Evolutionary conservation across 2,797 vertebrate species (phyloP).

Genomic region (Iguana delicatissima): DNA sequence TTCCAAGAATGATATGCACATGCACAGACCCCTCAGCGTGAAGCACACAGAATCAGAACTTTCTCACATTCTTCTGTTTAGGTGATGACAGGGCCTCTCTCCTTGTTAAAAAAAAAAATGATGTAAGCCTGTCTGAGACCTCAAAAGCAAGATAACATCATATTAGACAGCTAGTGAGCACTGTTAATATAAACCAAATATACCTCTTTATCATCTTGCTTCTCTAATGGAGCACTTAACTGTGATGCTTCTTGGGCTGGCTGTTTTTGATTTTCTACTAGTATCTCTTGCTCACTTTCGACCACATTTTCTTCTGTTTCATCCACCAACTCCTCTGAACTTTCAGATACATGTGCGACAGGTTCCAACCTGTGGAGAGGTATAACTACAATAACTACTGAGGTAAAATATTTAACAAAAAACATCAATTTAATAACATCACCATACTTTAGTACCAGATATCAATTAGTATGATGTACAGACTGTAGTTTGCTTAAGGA

Average conservation of each 20-base stretch:
- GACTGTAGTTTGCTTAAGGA: too few relatives aligned
- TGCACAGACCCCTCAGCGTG: too few relatives aligned
- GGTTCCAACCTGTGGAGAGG: constrained; percentile 68
- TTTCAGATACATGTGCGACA: constrained; percentile 61
- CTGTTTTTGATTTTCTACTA: constrained; percentile 50
- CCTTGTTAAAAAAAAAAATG: background rate
- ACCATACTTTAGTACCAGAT: background rate
- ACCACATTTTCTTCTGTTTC: constrained; percentile 54
- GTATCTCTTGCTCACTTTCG: constrained; percentile 60
- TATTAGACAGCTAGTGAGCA: background rate
- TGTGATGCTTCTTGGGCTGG: constrained; percentile 49
- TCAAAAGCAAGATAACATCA: background rate
- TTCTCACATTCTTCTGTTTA: too few relatives aligned
- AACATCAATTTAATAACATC: too few relatives aligned
- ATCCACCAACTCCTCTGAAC: constrained; percentile 71
- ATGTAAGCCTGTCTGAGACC: background rate
- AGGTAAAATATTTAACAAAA: background rate
- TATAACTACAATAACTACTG: background rate
- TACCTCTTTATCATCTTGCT: constrained; percentile 73
- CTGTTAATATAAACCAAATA: background rate
- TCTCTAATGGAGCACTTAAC: constrained; percentile 55
- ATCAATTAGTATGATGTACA: background rate
- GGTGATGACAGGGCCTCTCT: background rate
- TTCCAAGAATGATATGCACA: too few relatives aligned
- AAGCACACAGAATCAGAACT: too few relatives aligned